Percentiles rank a stretch among this genome's conserved stretches.
phyloP scores from a whole-genome alignment of 1,140 invertebrate genomes.

The Drosophila virilis region DNA sequence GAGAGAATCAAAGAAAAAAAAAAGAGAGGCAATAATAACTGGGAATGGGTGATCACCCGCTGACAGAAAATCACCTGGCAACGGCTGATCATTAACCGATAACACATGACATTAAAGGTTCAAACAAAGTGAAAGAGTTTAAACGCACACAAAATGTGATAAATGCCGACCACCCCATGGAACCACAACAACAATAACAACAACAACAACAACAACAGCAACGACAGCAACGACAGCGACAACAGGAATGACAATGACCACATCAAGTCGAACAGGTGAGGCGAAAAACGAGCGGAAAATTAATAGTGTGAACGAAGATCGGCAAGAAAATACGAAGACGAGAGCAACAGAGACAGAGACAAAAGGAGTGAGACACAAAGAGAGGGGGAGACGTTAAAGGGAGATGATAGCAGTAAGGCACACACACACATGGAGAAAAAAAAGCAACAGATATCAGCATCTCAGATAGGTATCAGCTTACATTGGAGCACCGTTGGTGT shows the following conservation, averaged over 20 bases:
- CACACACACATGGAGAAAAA: conserved; percentile 26
- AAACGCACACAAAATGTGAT: conserved; percentile 79
- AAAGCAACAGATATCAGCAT: conserved; percentile 47
- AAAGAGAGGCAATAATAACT: not conserved
- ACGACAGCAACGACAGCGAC: conserved; percentile 6
- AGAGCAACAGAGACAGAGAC: conserved; percentile 16
- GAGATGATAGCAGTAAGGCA: conserved; percentile 21
- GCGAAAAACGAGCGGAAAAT: conserved; percentile 78
- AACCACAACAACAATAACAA: conserved; percentile 27
- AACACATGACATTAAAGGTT: conserved; percentile 83
- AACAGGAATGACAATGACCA: conserved; percentile 15
- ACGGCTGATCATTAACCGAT: conserved; percentile 83
- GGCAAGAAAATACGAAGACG: conserved; percentile 32
- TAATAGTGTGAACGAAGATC: conserved; percentile 80
- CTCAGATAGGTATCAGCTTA: conserved; percentile 80
- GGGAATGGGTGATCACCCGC: conserved; percentile 62
- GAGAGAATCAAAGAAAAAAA: conserved; percentile 3
- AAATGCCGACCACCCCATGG: conserved; percentile 81
- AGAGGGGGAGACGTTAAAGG: conserved; percentile 3
- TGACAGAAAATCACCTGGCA: conserved; percentile 79
- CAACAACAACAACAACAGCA: conserved; percentile 3
- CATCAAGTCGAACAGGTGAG: conserved; percentile 42
- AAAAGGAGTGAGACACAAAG: not conserved
- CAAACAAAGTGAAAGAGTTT: conserved; percentile 68
- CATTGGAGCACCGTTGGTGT: conserved; percentile 56